Conservation (phyloP, 2,888 invertebrate genomes). For the Pomacea canaliculata region DNA sequence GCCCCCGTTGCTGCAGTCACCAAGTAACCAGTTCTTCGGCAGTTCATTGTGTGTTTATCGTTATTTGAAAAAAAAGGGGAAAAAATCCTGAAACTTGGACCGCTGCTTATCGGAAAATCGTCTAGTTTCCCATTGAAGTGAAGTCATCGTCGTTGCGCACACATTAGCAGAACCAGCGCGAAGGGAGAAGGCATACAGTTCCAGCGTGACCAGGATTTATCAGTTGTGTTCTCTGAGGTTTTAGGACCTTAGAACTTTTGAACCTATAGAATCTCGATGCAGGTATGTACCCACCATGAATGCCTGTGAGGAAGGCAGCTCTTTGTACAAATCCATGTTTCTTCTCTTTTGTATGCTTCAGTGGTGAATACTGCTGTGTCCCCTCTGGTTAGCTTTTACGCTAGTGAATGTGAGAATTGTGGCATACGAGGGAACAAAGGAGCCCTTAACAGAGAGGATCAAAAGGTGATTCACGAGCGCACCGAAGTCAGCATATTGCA, state of each 20-base stretch:
- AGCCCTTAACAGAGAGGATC: slow-evolving; percentile 14
- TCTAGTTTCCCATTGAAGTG: too few relatives aligned
- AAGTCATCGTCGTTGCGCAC: too few relatives aligned
- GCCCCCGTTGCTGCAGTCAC: slow-evolving; percentile 20
- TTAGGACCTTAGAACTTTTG: slow-evolving; percentile 13
- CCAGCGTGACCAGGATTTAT: neutral
- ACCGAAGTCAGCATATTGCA: neutral
- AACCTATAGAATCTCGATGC: slow-evolving; percentile 36
- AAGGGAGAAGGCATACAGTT: neutral
- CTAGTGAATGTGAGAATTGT: slow-evolving; percentile 35
- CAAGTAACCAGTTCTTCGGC: slow-evolving; percentile 20
- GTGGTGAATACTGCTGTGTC: slow-evolving; percentile 38
- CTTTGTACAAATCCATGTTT: slow-evolving; percentile 35
- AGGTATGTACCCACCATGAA: slow-evolving; percentile 39
- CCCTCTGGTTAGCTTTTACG: slow-evolving; percentile 35
- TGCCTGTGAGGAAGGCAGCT: slow-evolving; percentile 29
- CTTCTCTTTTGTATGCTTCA: slow-evolving; percentile 43
- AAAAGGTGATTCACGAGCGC: slow-evolving; percentile 9
- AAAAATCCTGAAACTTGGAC: slow-evolving; percentile 6
- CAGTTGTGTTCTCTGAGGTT: neutral
- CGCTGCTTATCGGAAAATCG: too few relatives aligned
- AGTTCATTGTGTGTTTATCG: slow-evolving; percentile 29
- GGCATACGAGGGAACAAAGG: slow-evolving; percentile 32
- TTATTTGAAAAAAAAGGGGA: slow-evolving; percentile 7
- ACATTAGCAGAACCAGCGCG: too few relatives aligned